These are phyloP conservation scores for Pygoscelis adeliae DNA, from an alignment of 2,113 vertebrate species.

Conservation along the genomic window DNA sequence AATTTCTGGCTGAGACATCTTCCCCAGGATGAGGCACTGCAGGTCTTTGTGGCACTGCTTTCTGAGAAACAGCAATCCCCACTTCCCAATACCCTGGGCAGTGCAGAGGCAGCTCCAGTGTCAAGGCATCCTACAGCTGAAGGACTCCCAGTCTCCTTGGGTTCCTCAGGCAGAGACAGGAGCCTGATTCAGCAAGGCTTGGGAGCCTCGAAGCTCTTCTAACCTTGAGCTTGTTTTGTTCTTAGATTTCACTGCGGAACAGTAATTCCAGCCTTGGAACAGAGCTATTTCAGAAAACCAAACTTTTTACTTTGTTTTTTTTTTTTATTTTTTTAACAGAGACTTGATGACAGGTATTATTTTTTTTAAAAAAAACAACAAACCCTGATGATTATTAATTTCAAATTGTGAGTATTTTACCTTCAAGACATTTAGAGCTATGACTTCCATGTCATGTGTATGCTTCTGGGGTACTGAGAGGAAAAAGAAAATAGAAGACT, in stretches of 20 bases:
- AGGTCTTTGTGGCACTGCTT: not conserved
- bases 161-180: not conserved
- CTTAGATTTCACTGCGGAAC: not conserved
- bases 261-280: not conserved
- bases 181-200: not conserved
- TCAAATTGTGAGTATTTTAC: not conserved
- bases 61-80: not conserved
- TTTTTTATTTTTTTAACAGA: not conserved
- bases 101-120: not conserved
- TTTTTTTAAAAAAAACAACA: not conserved
- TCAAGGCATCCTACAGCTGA: not conserved
- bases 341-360: not conserved
- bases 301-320: not conserved
- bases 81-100: not conserved
- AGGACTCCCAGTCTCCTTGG: not conserved
- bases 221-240: not conserved
- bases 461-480: not conserved
- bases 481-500: not conserved
- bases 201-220: not conserved
- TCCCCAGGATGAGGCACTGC: not conserved
- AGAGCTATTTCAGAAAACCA: not conserved
- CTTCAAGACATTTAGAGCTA: not conserved
- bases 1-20: not conserved
- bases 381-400: accelerated
- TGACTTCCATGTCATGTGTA: not conserved